Evolutionary conservation across 2,113 vertebrate species (phyloP), one percentile per base, ranked within the genome.

Genomic region (Apeltes quadracus): DNA sequence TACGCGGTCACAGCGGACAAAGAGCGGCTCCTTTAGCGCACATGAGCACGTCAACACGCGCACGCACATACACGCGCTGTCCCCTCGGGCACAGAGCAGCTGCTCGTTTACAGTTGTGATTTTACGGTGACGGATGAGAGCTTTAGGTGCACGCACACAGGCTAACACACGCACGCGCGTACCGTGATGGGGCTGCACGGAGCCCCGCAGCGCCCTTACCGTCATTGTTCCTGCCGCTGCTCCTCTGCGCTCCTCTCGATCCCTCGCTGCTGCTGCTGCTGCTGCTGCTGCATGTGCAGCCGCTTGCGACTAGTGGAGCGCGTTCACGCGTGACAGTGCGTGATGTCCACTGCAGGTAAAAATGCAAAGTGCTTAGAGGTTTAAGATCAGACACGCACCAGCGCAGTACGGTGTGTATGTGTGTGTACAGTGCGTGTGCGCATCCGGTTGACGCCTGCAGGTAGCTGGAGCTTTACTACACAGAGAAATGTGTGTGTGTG

Each of bases 311-410:
- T 16, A 13, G 0, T 48, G 7, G 14, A 16, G 64, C 32, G 75
- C 20, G 69, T 38, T 65, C 27, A 20, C 34, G 56, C 10, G n/a
- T n/a, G 66, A 3, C 72, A 25, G 75, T 74, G 81, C 78, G 63
- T 61, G 72, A 72, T 67, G 72, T 66, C 59, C 85, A 87, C 85
- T 90, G 89, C 89, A 90, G 89, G 87, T 89, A 72, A 84, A 69
- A 80, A 79, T 66, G 68, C 62, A 80, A 88, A 88, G 55, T 61
- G 22, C 20, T 63, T 53, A 75, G 44, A 81, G 61, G 63, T 82
- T 71, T 61, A 79, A 54, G 73, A 77, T 69, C 79, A 73, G 63
- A 67, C 81, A 57, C 70, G 51, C 41, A 18, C n/a, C 32, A 34
- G 32, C 32, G 32, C 32, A 34, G 32, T 34, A 34, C 32, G 32